Percentiles rank a stretch among this genome's conserved stretches.
Evolutionary conservation across 1,140 invertebrate species (phyloP).

Genomic region (Neuroterus valhalla): DNA sequence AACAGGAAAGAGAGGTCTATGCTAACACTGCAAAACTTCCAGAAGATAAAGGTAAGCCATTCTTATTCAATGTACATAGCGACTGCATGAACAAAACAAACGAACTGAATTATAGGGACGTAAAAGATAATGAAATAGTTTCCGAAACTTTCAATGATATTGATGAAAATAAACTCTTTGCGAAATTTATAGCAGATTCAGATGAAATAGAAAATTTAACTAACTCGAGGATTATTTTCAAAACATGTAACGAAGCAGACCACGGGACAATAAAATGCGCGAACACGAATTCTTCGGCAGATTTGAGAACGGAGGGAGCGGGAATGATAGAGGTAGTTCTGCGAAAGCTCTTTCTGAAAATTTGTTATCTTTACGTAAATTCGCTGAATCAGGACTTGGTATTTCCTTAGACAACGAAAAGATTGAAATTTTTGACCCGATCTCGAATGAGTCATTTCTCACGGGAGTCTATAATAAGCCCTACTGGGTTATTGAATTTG

Average conservation of each 20-base stretch:
- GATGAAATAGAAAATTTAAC: slow-evolving; percentile 26
- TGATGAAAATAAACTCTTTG: no score
- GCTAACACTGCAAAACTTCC: no score
- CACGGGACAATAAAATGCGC: slow-evolving; percentile 31
- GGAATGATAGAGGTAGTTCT: background rate
- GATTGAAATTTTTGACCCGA: no score
- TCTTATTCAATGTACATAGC: no score
- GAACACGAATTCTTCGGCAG: background rate
- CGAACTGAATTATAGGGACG: no score
- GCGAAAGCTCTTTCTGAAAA: background rate
- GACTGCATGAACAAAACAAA: background rate
- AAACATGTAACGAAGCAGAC: background rate
- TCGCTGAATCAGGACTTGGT: no score
- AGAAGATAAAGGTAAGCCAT: no score
- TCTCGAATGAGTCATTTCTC: background rate
- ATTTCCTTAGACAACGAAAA: no score
- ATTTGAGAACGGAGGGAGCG: no score
- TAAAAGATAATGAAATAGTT: slow-evolving; percentile 22
- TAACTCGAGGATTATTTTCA: slow-evolving; percentile 28
- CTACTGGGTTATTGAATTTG: slow-evolving; percentile 13
- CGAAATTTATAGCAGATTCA: no score
- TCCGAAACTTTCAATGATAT: background rate
- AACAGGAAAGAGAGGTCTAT: no score
- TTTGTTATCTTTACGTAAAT: no score
- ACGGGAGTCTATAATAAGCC: slow-evolving; percentile 13